A percentile compares a stretch with the other conserved stretches of the same genome.
phyloP scores from a whole-genome alignment of 2,888 invertebrate species.

The Pyrrhia umbra region DNA sequence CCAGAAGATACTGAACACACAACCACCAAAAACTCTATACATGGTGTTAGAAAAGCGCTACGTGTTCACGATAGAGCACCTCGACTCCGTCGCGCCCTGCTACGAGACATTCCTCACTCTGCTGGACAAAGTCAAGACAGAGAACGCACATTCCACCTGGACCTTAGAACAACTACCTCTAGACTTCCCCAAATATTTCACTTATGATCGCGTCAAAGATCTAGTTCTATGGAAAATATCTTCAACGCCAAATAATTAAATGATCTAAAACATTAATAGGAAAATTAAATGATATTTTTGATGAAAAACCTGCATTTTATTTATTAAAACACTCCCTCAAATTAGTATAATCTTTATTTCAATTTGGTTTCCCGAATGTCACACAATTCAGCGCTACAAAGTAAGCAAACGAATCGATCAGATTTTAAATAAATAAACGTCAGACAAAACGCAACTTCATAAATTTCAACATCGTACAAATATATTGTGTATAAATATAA shows the following conservation, averaged over 20 bases:
- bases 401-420: conserved; percentile 40
- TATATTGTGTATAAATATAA: conserved; percentile 60
- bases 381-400: conserved; percentile 51
- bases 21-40: conserved; percentile 91
- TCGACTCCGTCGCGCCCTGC: conserved; percentile 96
- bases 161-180: conserved; percentile 91
- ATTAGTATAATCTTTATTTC: conserved; percentile 64
- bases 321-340: conserved; percentile 47
- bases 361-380: conserved; percentile 66
- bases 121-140: conserved; percentile 86
- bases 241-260: conserved; percentile 71
- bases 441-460: conserved; percentile 62
- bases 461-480: conserved; percentile 71
- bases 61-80: conserved; percentile 95
- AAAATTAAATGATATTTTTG: conserved; percentile 61
- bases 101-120: conserved; percentile 95
- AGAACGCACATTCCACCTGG: conserved; percentile 87
- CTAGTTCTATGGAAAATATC: conserved; percentile 93
- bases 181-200: conserved; percentile 95
- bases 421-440: conserved; percentile 68
- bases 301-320: conserved; percentile 16
- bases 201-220: conserved; percentile 94
- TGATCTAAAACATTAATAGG: conserved; percentile 66
- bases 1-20: conserved; percentile 91
- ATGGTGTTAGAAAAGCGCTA: conserved; percentile 96